Evolutionary conservation across 1,140 invertebrate species (phyloP).

Genomic region (Magallana ariakensis): DNA sequence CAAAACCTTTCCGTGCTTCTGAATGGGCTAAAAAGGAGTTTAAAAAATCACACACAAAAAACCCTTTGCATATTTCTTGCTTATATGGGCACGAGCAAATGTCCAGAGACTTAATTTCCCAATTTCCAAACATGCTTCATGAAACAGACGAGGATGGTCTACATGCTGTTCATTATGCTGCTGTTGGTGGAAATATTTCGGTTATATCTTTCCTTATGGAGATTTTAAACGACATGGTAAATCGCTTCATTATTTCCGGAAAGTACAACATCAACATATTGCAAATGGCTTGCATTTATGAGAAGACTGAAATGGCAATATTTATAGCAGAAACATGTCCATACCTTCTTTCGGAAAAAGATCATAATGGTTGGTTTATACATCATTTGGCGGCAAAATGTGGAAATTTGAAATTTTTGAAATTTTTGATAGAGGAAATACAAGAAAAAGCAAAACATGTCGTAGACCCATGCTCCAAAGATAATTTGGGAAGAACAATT

Average conservation of each 20-base stretch:
- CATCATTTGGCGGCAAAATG: background rate
- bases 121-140: background rate
- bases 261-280: background rate
- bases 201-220: background rate
- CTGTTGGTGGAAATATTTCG: background rate
- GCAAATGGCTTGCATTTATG: conserved; percentile 13
- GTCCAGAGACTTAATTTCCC: background rate
- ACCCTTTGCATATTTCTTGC: background rate
- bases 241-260: background rate
- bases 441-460: too few relatives aligned
- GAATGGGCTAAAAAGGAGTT: too few relatives aligned
- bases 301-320: background rate
- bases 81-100: background rate
- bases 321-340: background rate
- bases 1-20: too few relatives aligned
- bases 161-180: background rate
- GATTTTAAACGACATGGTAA: background rate
- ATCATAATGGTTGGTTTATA: background rate
- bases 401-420: background rate
- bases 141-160: background rate
- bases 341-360: background rate
- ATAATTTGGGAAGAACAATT: background rate
- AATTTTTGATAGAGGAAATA: background rate
- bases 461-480: background rate
- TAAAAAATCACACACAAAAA: background rate